Evolutionary conservation across 2,113 vertebrate species (phyloP).

Genomic region (Gobio gobio): DNA sequence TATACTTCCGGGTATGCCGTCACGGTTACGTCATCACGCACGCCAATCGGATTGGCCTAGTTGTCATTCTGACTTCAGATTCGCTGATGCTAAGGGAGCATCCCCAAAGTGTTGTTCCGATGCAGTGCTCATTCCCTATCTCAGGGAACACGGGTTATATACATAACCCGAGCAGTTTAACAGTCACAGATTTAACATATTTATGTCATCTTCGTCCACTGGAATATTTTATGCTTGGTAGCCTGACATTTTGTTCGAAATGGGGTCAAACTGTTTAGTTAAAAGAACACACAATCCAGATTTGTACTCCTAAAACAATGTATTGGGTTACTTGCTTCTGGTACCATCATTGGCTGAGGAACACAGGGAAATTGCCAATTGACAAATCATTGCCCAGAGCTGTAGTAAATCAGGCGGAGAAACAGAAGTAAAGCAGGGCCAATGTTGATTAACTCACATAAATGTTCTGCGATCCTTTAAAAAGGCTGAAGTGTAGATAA

Average conservation of each 20-base stretch:
- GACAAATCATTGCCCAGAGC: neutral
- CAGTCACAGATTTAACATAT: neutral
- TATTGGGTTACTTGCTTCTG: neutral
- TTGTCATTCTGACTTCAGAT: no score
- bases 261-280: conserved; percentile 12
- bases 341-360: neutral
- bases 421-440: conserved; percentile 11
- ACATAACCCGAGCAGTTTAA: no score
- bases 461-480: conserved; percentile 33
- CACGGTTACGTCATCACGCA: no score
- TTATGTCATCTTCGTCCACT: conserved; percentile 20
- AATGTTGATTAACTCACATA: conserved; percentile 29
- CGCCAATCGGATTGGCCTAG: no score
- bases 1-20: no score
- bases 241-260: conserved; percentile 15
- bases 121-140: no score
- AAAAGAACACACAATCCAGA: conserved; percentile 21
- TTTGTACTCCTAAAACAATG: conserved; percentile 26
- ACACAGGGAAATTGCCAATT: neutral
- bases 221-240: conserved; percentile 55
- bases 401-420: neutral
- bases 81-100: no score
- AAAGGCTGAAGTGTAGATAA: conserved; percentile 13
- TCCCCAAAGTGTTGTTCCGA: no score
- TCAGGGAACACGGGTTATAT: no score